Percentiles rank a stretch among this genome's conserved stretches.
phyloP scores from a whole-genome alignment of 2,113 vertebrate genomes.

The Budorcas taxicolor region DNA sequence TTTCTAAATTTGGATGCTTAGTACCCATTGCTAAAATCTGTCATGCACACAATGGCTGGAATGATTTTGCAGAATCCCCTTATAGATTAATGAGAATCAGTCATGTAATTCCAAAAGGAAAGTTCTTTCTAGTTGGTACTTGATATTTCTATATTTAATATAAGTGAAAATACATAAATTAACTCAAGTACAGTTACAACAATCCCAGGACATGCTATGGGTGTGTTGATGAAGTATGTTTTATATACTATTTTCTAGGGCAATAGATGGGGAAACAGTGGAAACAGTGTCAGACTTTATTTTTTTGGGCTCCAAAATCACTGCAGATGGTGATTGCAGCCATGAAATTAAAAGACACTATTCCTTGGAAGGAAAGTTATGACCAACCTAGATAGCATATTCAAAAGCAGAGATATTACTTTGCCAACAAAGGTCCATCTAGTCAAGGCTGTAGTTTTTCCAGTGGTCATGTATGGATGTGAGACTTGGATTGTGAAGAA shows the following conservation, averaged over 20 bases:
- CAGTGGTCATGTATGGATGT: too few relatives aligned
- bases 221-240: not conserved
- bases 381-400: too few relatives aligned
- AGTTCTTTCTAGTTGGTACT: not conserved
- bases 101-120: not conserved
- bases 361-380: too few relatives aligned
- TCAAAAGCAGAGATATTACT: too few relatives aligned
- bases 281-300: too few relatives aligned
- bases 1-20: not conserved
- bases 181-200: not conserved
- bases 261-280: too few relatives aligned
- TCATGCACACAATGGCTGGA: not conserved
- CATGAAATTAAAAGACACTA: too few relatives aligned
- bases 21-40: not conserved
- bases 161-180: slow-evolving; percentile 22
- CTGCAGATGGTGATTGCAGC: too few relatives aligned
- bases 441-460: too few relatives aligned
- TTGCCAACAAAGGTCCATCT: too few relatives aligned
- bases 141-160: not conserved
- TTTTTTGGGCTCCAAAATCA: too few relatives aligned
- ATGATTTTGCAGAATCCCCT: not conserved
- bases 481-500: too few relatives aligned
- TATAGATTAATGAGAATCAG: not conserved
- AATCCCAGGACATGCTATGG: not conserved
- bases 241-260: not conserved